These are phyloP conservation scores for Diceros bicornis DNA, from an alignment of 2,797 vertebrate species.

Conservation along the genomic window DNA sequence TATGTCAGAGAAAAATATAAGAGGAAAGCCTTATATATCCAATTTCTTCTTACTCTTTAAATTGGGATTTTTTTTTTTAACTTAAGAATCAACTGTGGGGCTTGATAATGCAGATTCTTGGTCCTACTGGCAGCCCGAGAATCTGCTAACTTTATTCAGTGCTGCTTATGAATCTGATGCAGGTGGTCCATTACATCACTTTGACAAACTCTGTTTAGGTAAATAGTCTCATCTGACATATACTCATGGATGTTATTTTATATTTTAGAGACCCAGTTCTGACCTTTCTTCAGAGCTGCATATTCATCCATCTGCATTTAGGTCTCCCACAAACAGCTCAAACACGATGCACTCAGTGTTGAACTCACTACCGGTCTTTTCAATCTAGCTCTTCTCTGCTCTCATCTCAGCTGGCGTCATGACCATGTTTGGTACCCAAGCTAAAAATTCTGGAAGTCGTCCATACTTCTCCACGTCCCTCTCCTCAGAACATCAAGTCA, in stretches of 20 bases:
- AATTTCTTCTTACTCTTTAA: slow-evolving; percentile 25
- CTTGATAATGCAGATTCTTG: neutral
- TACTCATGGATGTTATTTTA: neutral
- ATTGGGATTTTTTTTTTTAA: neutral
- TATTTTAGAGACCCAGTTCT: neutral
- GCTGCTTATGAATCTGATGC: neutral
- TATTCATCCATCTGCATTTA: neutral
- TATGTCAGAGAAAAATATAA: neutral
- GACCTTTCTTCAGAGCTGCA: neutral
- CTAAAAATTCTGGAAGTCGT: neutral
- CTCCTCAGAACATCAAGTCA: neutral
- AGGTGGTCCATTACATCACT: neutral
- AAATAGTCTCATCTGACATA: neutral
- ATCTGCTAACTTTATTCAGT: neutral
- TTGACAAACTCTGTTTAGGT: neutral
- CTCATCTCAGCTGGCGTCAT: neutral
- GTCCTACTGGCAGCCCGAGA: neutral
- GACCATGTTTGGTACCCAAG: too few species aligned
- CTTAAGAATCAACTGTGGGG: neutral
- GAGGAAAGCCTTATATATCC: neutral
- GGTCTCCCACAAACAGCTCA: neutral
- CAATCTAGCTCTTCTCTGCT: neutral
- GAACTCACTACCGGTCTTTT: neutral
- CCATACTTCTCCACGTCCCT: neutral
- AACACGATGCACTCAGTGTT: accelerated